Base-by-base conservation (phyloP, 2,113 vertebrate genomes). In the Pomatorhinus ruficollis region DNA sequence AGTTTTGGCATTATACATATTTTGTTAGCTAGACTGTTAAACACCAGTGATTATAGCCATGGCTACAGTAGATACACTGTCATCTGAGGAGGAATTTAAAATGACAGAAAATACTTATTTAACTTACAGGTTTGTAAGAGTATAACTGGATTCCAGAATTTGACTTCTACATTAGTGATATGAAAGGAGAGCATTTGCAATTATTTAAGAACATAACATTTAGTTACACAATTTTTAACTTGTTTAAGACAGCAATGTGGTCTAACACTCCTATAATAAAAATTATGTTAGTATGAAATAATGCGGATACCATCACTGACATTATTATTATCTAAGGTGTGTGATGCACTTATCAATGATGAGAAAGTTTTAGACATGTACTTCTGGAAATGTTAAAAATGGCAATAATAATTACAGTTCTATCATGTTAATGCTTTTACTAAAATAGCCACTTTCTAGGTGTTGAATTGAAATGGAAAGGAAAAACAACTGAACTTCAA, bases 401-500 rank as follows among this genome's bases (percentile, higher is more conserved):
- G 39, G 22, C 44, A 83, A 35, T n/a, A 68, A 50, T 50, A 27
- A 80, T 50, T 53, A 79, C 7, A 65, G 64, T 57, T 89, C 79
- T 92, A 78, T 21, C 20, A 42, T 39, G 65, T 90, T 90, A 96
- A 54, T 30, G 39, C 13, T 81, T 75, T 50, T 69, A 81, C 27
- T 82, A 90, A 86, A 92, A 10, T 59, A 95, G 47, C 9, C 61
- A 60, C n/a, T 89, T 72, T 60, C 61, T 82, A 66, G 6, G 56
- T 49, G 28, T 44, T 12, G 44, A 66, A 56, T 22, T 10, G 14
- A 52, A 64, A 95, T 7, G 15, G 50, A 92, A 89, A 83, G 56
- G 88, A 72, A 90, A 89, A 87, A 75, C 28, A 66, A 85, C 28
- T 6, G 74, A 86, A 84, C n/a, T 60, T 87, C 59, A 94, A 95